A percentile compares a stretch with the other conserved stretches of the same genome.
Evolutionary conservation across 1,140 invertebrate genomes (phyloP).

Genomic region (Caenorhabditis inopinata): DNA sequence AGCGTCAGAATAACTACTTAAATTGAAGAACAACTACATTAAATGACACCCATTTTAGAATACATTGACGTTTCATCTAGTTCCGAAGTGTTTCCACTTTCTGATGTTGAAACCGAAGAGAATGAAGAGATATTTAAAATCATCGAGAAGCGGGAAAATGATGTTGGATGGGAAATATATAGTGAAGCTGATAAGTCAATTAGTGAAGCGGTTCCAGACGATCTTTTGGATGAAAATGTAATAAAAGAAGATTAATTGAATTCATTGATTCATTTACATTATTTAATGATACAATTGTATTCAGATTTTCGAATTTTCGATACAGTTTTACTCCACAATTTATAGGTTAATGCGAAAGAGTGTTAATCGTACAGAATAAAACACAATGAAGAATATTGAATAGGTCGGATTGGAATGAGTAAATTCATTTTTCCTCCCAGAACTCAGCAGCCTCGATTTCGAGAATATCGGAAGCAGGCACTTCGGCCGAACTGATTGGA

Average conservation of each 20-base stretch:
- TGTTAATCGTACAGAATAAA: too few relatives aligned
- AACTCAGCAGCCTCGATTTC: not conserved
- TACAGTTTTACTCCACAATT: too few relatives aligned
- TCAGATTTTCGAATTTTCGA: too few relatives aligned
- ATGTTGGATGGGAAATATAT: not conserved
- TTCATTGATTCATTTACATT: too few relatives aligned
- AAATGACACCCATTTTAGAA: not conserved
- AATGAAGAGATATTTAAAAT: not conserved
- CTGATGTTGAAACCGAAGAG: conserved; percentile 4
- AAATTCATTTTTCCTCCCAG: not conserved
- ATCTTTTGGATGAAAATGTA: not conserved
- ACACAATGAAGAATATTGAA: too few relatives aligned
- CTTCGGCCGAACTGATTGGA: not conserved
- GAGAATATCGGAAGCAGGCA: not conserved
- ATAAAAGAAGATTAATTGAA: not conserved
- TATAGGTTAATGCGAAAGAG: too few relatives aligned
- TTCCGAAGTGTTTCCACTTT: not conserved
- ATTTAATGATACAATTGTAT: too few relatives aligned
- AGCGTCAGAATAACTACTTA: not conserved
- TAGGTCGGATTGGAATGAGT: too few relatives aligned
- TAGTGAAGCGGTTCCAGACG: not conserved
- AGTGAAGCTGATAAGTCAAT: not conserved
- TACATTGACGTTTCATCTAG: not conserved
- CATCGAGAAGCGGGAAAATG: not conserved
- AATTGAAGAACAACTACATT: not conserved